Evolutionary conservation across 1,140 invertebrate species (phyloP).

Genomic region (Periplaneta americana): DNA sequence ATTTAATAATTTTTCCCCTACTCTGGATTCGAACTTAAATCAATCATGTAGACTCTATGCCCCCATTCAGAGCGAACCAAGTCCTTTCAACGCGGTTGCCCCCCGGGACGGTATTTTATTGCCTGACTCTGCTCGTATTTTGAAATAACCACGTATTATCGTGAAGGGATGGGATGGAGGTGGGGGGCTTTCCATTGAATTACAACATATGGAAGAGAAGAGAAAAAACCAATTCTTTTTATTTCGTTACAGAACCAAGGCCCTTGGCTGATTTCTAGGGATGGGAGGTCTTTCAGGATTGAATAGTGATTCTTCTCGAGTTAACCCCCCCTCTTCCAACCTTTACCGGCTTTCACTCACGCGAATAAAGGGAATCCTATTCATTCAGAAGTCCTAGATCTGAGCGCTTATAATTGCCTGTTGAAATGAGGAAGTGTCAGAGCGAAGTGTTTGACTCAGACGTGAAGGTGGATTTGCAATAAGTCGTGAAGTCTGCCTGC

Average conservation of each 20-base stretch:
- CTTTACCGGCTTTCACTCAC: too few relatives aligned
- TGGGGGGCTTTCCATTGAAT: background rate
- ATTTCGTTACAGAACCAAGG: background rate
- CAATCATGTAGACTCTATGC: background rate
- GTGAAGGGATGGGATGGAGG: too few relatives aligned
- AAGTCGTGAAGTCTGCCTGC: too few relatives aligned
- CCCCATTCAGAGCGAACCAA: background rate
- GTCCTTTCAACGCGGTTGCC: background rate
- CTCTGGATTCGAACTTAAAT: background rate
- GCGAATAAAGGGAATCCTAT: too few relatives aligned
- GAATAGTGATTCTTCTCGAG: background rate
- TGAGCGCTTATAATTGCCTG: too few relatives aligned
- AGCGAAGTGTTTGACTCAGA: too few relatives aligned
- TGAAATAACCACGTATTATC: background rate
- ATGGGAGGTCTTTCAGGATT: background rate
- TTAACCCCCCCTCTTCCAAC: too few relatives aligned
- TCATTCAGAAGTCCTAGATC: too few relatives aligned
- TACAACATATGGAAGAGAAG: background rate
- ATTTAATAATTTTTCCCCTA: background rate
- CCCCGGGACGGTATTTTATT: background rate
- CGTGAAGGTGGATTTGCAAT: too few relatives aligned
- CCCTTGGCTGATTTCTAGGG: background rate
- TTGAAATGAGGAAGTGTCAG: too few relatives aligned
- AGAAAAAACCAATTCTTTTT: background rate
- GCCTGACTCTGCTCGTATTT: background rate